Base-by-base conservation (phyloP, 2,888 invertebrate genomes). In the Eugnorisma glareosa region DNA sequence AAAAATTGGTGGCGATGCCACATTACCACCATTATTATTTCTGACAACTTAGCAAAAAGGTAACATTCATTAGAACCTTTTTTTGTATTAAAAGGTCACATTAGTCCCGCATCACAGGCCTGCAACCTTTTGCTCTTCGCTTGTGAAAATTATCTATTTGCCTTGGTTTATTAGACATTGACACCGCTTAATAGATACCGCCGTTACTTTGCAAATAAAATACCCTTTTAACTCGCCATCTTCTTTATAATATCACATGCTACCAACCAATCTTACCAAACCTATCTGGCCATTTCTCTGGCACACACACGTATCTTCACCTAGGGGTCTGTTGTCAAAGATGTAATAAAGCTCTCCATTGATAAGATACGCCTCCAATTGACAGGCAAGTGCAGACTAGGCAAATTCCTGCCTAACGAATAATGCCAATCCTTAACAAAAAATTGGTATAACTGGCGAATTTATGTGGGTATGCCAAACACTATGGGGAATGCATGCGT, bases 301-400 rank as follows among this genome's bases (percentile, higher is more conserved):
- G 18, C 15, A 24, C 43, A 57, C n/a, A 40, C 24, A 15, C 24
- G 28, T 45, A 8, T 31, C 7, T 21, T 0, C 35, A 43, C 43
- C n/a, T n/a, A 35, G 28, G 28, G 35, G 51, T 63, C 4, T 18
- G 31, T 35, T 43, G 43, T 43, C 35, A 73, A 0, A 73, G 28
- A 35, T 73, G 35, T 35, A 21, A 31, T 51, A 5, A 63, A 51
- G n/a, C 51, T 6, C 31, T 51, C 5, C 40, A 40, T 51, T 31
- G 11, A 75, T 63, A 75, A 76, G 51, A 15, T n/a, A 63, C 21
- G 51, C 8, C 43, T 77, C 28, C 63, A 28, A 63, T 75, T 63
- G 35, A 63, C 31, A 21, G 59, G 10, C 59, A 51, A 51, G 21
- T 59, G 51, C 64, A 63, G 63, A 28, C 51, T n/a, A n/a, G 40